These are phyloP conservation scores for Pristis pectinata DNA, from an alignment of 2,797 vertebrate species.

Conservation along the genomic window DNA sequence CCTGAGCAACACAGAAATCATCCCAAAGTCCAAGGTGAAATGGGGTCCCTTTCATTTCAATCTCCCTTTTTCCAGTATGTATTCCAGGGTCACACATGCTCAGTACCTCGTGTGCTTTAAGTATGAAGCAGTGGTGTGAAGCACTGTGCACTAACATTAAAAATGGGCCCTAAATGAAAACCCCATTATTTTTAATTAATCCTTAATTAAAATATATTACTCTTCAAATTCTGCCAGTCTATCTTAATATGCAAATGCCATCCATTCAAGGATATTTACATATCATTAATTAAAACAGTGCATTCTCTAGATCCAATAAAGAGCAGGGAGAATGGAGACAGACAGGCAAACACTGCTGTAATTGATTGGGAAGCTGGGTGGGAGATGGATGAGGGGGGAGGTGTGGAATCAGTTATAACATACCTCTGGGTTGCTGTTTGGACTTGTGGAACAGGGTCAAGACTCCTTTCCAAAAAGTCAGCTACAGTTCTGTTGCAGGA, in stretches of 20 bases:
- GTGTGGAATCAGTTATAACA: conserved; percentile 39
- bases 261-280: conserved; percentile 99
- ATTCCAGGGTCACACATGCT: background rate
- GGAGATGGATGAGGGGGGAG: conserved; percentile 34
- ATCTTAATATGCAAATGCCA: conserved; percentile 99
- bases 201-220: conserved; percentile 99
- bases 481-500: background rate
- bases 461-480: background rate
- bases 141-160: conserved; percentile 75
- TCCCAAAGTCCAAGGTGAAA: background rate
- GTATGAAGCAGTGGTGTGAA: conserved; percentile 50
- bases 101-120: conserved; percentile 40
- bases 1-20: conserved; percentile 55
- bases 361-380: conserved; percentile 45
- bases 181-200: conserved; percentile 99
- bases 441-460: conserved; percentile 41
- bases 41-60: background rate
- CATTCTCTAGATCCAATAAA: conserved; percentile 99
- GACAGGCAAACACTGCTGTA: conserved; percentile 50
- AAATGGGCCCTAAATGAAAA: conserved; percentile 98
- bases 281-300: conserved; percentile 99
- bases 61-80: too few species aligned
- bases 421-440: conserved; percentile 36
- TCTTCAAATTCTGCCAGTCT: conserved; percentile 99
- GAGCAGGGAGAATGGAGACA: conserved; percentile 81